phyloP scores from a whole-genome alignment of 2,113 vertebrate genomes.

The Ceuthmochares aereus region DNA sequence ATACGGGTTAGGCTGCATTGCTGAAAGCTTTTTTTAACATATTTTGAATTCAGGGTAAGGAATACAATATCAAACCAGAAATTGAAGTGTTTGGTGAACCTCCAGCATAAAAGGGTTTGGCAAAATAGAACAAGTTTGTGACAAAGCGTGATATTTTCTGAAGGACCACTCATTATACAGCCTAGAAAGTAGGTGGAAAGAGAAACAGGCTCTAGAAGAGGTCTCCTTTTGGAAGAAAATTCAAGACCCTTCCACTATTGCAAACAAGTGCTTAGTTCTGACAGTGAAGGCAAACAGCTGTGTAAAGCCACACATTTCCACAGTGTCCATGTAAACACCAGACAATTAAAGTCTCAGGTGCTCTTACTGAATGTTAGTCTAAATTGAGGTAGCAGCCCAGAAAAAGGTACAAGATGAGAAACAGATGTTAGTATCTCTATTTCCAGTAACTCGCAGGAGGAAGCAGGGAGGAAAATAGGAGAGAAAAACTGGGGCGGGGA shows the following conservation, averaged over 20 bases:
- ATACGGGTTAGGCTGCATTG: background rate
- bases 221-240: background rate
- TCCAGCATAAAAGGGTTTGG: background rate
- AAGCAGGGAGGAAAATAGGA: background rate
- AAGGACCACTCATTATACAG: background rate
- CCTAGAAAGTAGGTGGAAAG: background rate
- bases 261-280: background rate
- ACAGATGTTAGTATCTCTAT: background rate
- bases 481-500: background rate
- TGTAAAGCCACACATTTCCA: background rate
- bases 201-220: background rate
- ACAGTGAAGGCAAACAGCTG: background rate
- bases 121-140: background rate
- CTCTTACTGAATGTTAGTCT: background rate
- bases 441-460: background rate
- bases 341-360: background rate
- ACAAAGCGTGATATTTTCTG: background rate
- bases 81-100: background rate
- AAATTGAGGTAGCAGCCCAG: background rate
- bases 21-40: background rate
- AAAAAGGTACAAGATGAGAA: background rate
- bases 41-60: background rate
- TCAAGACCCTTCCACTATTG: background rate
- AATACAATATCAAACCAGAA: background rate
- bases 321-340: background rate